These are phyloP conservation scores for Brachypalpus laphriformis DNA, from an alignment of 2,888 invertebrate species.

Conservation along the genomic window DNA sequence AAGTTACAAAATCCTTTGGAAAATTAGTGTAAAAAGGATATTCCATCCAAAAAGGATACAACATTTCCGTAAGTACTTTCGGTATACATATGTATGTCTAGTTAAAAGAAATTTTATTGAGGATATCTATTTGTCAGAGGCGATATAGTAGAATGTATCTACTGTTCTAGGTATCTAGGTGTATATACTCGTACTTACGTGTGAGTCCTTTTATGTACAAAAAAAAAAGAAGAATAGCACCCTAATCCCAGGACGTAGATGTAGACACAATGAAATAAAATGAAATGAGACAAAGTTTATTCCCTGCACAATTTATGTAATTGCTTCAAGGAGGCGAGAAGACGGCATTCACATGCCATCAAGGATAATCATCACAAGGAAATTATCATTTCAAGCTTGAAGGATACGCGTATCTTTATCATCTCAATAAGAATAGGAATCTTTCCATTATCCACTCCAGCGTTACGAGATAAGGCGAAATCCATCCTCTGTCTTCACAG, in stretches of 20 bases:
- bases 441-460: constrained; percentile 32
- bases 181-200: not conserved
- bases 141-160: constrained; percentile 61
- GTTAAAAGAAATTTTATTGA: not conserved
- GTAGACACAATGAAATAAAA: constrained; percentile 29
- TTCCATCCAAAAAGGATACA: constrained; percentile 29
- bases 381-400: constrained; percentile 5
- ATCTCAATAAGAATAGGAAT: constrained; percentile 11
- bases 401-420: not conserved
- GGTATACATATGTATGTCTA: not conserved
- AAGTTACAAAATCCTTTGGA: constrained; percentile 1
- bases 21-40: constrained; percentile 29
- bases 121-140: constrained; percentile 48
- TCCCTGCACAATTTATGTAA: constrained; percentile 47
- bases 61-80: constrained; percentile 35
- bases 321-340: constrained; percentile 17
- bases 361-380: constrained; percentile 8
- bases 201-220: constrained; percentile 4
- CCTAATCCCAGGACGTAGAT: not conserved
- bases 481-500: constrained; percentile 20
- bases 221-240: not conserved
- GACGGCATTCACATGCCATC: not conserved
- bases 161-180: constrained; percentile 11
- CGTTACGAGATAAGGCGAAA: constrained; percentile 4
- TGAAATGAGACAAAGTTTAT: constrained; percentile 19